Evolutionary conservation across 2,113 vertebrate species (phyloP).

Genomic region (Zosterops borbonicus): DNA sequence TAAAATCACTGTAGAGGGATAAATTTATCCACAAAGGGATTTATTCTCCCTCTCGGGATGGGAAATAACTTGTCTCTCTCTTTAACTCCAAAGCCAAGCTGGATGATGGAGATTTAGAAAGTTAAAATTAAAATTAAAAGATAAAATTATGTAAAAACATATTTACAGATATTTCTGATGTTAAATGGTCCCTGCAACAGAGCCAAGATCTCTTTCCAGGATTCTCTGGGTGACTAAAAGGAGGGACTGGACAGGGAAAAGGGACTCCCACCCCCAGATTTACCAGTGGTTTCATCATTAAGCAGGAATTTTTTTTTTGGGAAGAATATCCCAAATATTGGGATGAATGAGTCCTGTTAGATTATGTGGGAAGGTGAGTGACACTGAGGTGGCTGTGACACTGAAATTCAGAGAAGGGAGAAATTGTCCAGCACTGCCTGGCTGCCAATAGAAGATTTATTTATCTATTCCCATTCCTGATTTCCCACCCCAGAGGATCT

Average conservation of each 20-base stretch:
- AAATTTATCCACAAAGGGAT: not conserved
- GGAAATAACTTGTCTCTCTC: not conserved
- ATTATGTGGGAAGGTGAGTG: not conserved
- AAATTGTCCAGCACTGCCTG: not conserved
- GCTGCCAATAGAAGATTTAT: not conserved
- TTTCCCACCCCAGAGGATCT: not conserved
- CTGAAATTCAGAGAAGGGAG: not conserved
- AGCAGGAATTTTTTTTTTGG: not conserved
- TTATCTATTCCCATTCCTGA: not conserved
- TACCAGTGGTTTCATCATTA: too few relatives aligned
- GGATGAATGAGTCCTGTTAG: too few relatives aligned
- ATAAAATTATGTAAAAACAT: not conserved
- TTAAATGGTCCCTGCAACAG: not conserved
- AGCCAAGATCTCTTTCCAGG: not conserved
- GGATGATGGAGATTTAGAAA: not conserved
- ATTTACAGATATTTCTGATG: not conserved
- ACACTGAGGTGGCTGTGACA: fast-evolving
- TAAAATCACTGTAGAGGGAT: not conserved
- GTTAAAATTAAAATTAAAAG: not conserved
- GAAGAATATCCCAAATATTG: not conserved
- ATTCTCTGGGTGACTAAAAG: not conserved
- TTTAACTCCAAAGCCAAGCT: not conserved
- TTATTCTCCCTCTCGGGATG: not conserved
- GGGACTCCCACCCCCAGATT: not conserved
- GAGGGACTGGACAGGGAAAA: not conserved